phyloP scores from a whole-genome alignment of 1,140 invertebrate genomes.

The Zaprionus ghesquierei region DNA sequence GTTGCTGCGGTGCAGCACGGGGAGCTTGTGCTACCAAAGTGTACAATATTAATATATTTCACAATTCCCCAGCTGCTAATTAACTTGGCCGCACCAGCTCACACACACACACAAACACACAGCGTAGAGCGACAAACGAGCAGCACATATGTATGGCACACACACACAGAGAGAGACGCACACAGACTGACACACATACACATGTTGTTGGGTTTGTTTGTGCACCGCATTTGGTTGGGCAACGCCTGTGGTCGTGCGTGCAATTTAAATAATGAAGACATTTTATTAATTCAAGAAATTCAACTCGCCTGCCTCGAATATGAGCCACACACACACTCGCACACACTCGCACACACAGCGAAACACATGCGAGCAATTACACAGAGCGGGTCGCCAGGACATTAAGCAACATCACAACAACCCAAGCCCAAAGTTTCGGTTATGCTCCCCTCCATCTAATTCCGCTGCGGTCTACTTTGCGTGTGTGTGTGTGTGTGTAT shows the following conservation, averaged over 20 bases:
- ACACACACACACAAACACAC: constrained; percentile 10
- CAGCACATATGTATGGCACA: constrained; percentile 46
- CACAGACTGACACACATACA: constrained; percentile 20
- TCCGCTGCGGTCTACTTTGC: constrained; percentile 18
- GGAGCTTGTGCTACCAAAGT: constrained; percentile 55
- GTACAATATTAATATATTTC: constrained; percentile 81
- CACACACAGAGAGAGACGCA: constrained; percentile 14
- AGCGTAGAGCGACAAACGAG: constrained; percentile 37
- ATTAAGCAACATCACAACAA: constrained; percentile 71
- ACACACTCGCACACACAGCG: constrained; percentile 16
- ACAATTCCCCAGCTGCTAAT: constrained; percentile 80
- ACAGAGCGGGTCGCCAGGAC: constrained; percentile 56
- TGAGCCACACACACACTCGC: constrained; percentile 41
- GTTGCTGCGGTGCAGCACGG: background rate
- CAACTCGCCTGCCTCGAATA: constrained; percentile 56
- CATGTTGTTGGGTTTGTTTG: constrained; percentile 33
- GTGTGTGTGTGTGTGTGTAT: background rate
- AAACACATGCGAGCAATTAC: constrained; percentile 54
- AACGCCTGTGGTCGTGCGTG: constrained; percentile 68
- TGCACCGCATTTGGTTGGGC: constrained; percentile 37
- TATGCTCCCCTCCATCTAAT: background rate
- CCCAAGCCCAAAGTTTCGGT: constrained; percentile 40
- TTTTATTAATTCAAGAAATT: constrained; percentile 81
- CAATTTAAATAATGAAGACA: constrained; percentile 81
- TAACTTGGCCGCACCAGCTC: constrained; percentile 59